Evolutionary conservation across 2,888 invertebrate species (phyloP).

Genomic region (Eupithecia insigniata): DNA sequence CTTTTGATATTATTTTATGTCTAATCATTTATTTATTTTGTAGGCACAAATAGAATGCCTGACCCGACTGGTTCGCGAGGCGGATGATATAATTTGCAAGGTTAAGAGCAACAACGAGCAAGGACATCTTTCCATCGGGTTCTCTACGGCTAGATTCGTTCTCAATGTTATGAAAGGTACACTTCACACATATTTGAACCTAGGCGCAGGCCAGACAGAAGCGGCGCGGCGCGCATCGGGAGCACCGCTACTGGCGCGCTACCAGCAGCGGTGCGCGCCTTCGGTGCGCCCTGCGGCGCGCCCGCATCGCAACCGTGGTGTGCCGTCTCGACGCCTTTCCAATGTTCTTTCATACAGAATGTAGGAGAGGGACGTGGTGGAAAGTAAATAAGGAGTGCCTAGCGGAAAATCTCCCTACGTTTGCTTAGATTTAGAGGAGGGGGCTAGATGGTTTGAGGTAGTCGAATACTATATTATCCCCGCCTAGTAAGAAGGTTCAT

Average conservation of each 20-base stretch:
- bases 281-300: too few species aligned
- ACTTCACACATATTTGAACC: not conserved
- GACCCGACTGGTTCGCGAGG: slow-evolving; percentile 73
- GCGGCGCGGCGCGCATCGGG: too few species aligned
- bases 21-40: slow-evolving; percentile 4
- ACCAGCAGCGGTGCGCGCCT: too few species aligned
- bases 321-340: too few species aligned
- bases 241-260: too few species aligned
- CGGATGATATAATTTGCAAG: slow-evolving; percentile 74
- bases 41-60: slow-evolving; percentile 67
- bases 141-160: slow-evolving; percentile 71
- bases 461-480: too few species aligned
- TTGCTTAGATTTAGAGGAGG: not conserved
- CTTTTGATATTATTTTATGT: not conserved
- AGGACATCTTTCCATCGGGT: slow-evolving; percentile 75
- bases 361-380: too few species aligned
- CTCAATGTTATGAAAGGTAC: slow-evolving; percentile 73
- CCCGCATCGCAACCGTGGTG: too few species aligned
- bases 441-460: not conserved
- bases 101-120: slow-evolving; percentile 74
- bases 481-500: too few species aligned
- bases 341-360: too few species aligned
- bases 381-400: not conserved
- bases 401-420: not conserved
- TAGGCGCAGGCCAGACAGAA: too few species aligned